A percentile compares a stretch with the other conserved stretches of the same genome.
These are phyloP conservation scores for Apodemia zela DNA, from an alignment of 2,888 invertebrate species.

Conservation along the genomic window DNA sequence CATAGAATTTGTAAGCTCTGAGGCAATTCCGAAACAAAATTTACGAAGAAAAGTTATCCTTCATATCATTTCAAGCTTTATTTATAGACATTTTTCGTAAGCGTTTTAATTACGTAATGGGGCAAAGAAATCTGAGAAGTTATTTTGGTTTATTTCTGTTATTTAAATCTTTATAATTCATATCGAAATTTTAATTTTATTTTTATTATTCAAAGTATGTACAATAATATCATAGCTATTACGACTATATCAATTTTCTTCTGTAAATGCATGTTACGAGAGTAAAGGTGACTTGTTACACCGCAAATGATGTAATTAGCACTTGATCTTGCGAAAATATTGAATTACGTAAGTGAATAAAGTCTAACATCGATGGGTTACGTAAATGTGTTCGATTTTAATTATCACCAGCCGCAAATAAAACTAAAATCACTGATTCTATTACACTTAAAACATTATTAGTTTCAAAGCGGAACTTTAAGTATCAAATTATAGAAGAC, in stretches of 20 bases:
- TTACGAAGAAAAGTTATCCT: not conserved
- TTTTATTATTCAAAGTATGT: no score
- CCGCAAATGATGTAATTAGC: conserved; percentile 32
- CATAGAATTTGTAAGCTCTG: not conserved
- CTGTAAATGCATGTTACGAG: conserved; percentile 24
- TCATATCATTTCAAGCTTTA: not conserved
- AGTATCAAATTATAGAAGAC: not conserved
- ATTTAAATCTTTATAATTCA: no score
- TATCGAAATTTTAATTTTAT: no score
- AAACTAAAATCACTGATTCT: not conserved
- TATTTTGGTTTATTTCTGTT: no score
- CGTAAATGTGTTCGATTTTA: conserved; percentile 23
- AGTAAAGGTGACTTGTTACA: conserved; percentile 28
- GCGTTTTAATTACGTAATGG: not conserved
- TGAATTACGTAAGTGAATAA: conserved; percentile 26
- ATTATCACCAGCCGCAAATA: conserved; percentile 18
- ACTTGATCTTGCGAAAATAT: conserved; percentile 29
- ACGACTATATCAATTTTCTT: conserved; percentile 16
- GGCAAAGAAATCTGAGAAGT: not conserved
- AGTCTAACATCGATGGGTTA: conserved; percentile 14
- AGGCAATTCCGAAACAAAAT: not conserved
- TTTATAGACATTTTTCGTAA: not conserved
- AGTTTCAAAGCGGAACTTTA: no score
- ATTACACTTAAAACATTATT: not conserved
- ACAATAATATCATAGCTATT: not conserved